These are phyloP conservation scores for Thecocarcelia acutangulata DNA, from an alignment of 2,888 invertebrate species.

Conservation along the genomic window DNA sequence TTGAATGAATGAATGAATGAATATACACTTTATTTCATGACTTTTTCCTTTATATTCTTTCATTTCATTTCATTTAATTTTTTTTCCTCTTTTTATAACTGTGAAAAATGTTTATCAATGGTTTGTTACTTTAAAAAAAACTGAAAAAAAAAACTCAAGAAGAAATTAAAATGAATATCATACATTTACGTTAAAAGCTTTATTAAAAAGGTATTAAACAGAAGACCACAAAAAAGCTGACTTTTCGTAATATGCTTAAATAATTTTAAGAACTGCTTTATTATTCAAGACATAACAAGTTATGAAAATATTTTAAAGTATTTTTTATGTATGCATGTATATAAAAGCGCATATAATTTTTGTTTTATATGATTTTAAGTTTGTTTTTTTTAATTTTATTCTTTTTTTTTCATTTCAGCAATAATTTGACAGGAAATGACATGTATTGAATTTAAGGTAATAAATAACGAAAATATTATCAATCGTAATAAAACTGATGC, in stretches of 20 bases:
- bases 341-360: neutral
- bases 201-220: slow-evolving; percentile 69
- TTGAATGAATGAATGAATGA: slow-evolving; percentile 28
- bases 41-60: slow-evolving; percentile 22
- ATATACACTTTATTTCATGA: slow-evolving; percentile 39
- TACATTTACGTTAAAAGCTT: slow-evolving; percentile 69
- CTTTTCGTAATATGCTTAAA: slow-evolving; percentile 25
- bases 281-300: slow-evolving; percentile 64
- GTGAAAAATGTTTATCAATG: slow-evolving; percentile 67
- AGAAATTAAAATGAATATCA: slow-evolving; percentile 69
- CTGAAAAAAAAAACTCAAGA: slow-evolving; percentile 26
- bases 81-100: slow-evolving; percentile 58
- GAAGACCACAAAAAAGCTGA: slow-evolving; percentile 29
- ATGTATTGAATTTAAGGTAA: slow-evolving; percentile 68
- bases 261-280: slow-evolving; percentile 65
- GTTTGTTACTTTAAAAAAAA: slow-evolving; percentile 44
- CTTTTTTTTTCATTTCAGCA: neutral
- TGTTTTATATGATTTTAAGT: neutral
- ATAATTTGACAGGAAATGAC: slow-evolving; percentile 71
- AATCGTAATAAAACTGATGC: slow-evolving; percentile 49
- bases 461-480: slow-evolving; percentile 61
- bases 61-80: no score
- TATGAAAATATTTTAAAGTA: slow-evolving; percentile 53
- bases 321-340: slow-evolving; percentile 10
- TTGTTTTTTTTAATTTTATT: neutral